A percentile compares a stretch with the other conserved stretches of the same genome.
Evolutionary conservation across 2,113 vertebrate species (phyloP).

Genomic region (Cyrtonyx montezumae): DNA sequence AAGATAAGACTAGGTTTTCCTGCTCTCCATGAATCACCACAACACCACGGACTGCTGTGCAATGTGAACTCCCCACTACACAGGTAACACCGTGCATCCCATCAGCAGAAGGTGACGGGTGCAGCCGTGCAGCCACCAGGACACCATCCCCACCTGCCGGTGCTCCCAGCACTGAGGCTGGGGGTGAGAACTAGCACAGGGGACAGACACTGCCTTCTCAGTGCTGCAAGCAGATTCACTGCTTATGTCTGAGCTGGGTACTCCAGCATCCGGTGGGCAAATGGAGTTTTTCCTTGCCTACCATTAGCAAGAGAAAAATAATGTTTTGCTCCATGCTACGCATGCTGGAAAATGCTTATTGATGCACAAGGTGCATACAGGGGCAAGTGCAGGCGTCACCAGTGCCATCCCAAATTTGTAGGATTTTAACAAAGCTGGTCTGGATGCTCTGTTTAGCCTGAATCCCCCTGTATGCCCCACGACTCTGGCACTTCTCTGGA

Average conservation of each 20-base stretch:
- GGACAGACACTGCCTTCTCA: not conserved
- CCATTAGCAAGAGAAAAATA: not conserved
- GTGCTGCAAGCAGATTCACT: not conserved
- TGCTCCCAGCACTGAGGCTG: not conserved
- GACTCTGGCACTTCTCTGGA: not conserved
- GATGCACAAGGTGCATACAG: not conserved
- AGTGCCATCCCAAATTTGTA: not conserved
- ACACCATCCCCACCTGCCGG: not conserved
- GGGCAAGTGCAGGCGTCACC: not conserved
- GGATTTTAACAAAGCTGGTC: not conserved
- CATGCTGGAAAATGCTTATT: not conserved
- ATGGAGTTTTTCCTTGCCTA: not conserved
- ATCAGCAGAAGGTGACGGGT: not conserved
- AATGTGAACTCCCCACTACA: not conserved
- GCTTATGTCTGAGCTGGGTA: not conserved
- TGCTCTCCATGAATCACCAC: constrained; percentile 10
- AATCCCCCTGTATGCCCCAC: not conserved
- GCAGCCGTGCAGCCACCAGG: not conserved
- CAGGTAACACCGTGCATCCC: not conserved
- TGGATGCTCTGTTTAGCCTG: not conserved
- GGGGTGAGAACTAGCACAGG: not conserved
- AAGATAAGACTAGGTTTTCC: constrained; percentile 42
- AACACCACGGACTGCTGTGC: not conserved
- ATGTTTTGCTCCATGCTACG: not conserved
- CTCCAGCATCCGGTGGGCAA: not conserved